These are phyloP conservation scores for Melanotaenia parkinsoni DNA, from an alignment of 2,797 vertebrate species.

Conservation along the genomic window DNA sequence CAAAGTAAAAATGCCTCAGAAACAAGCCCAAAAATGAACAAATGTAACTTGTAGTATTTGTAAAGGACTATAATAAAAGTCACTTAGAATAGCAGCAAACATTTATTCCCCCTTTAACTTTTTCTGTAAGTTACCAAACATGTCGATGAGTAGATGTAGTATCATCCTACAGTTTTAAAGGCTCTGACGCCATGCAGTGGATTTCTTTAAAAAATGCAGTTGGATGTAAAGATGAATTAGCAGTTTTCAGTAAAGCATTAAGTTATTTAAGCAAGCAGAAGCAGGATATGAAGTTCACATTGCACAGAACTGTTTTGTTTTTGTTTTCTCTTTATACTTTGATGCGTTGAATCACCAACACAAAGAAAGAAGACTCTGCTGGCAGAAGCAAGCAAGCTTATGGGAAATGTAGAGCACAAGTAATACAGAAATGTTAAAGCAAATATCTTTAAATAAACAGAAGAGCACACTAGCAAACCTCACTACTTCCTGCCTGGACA, in stretches of 20 bases:
- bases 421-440: background rate
- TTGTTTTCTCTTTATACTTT: constrained; percentile 24
- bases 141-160: background rate
- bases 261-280: constrained; percentile 56
- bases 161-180: constrained; percentile 10
- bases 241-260: constrained; percentile 27
- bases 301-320: constrained; percentile 20
- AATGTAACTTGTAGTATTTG: background rate
- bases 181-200: constrained; percentile 29
- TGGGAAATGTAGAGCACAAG: constrained; percentile 12
- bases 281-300: constrained; percentile 7
- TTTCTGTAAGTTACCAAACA: constrained; percentile 17
- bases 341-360: constrained; percentile 24
- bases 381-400: constrained; percentile 52
- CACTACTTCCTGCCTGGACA: background rate
- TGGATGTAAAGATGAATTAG: constrained; percentile 46
- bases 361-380: constrained; percentile 24
- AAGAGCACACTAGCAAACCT: background rate
- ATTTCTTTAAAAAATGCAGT: constrained; percentile 4
- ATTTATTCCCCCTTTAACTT: constrained; percentile 11
- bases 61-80: background rate
- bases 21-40: background rate
- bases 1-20: background rate
- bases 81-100: constrained; percentile 6
- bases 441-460: background rate